Conservation (phyloP, 2,113 vertebrate genomes). For the Actenoides hombroni region DNA sequence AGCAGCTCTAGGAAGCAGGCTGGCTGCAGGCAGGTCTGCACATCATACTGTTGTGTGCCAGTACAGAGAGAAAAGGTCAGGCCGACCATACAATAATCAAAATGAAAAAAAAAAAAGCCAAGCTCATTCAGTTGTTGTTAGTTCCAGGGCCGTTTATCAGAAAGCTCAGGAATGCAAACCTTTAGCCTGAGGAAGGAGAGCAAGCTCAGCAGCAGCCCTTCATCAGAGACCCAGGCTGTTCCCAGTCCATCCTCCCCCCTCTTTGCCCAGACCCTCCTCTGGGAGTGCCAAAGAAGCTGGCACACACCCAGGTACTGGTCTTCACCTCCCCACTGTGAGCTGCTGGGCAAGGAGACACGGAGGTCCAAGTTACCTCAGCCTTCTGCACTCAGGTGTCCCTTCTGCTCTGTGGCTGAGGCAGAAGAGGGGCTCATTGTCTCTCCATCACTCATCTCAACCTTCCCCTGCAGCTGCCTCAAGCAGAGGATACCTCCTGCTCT, state of each 20-base stretch:
- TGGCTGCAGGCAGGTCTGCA: not conserved
- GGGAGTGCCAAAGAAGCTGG: not conserved
- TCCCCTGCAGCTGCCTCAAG: not conserved
- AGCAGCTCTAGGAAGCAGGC: not conserved
- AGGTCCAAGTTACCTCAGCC: not conserved
- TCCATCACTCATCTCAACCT: not conserved
- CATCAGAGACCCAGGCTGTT: not conserved
- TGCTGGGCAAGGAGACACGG: not conserved
- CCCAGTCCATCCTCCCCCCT: not conserved
- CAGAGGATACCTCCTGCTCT: not conserved
- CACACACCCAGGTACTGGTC: rapidly evolving
- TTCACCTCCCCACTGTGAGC: not conserved
- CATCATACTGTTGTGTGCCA: not conserved
- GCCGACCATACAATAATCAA: not conserved
- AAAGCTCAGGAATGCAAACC: not conserved
- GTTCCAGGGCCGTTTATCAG: not conserved
- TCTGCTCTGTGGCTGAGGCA: not conserved
- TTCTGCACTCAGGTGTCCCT: not conserved
- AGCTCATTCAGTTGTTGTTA: not conserved
- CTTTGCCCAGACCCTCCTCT: not conserved
- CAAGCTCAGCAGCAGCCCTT: not conserved
- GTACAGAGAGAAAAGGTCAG: not conserved
- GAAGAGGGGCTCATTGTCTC: not conserved
- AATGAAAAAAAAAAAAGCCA: not conserved
- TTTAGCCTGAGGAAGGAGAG: not conserved